phyloP scores from a whole-genome alignment of 2,797 vertebrate species.

The Coranthus polyacanthus region DNA sequence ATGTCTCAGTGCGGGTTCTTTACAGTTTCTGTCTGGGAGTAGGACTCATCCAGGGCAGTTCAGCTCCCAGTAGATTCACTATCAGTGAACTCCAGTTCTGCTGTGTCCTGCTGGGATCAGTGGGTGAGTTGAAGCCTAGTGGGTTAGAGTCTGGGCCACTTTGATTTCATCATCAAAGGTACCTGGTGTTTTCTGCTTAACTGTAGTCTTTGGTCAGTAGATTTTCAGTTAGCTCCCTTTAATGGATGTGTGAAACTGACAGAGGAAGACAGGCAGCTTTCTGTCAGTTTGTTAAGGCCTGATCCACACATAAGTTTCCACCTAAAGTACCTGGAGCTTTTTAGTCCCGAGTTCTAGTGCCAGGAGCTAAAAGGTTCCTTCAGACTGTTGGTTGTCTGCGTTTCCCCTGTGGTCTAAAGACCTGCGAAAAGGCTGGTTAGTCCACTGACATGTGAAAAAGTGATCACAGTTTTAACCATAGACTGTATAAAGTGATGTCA shows the following conservation, averaged over 20 bases:
- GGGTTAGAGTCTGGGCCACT: constrained; percentile 36
- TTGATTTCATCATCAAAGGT: constrained; percentile 68
- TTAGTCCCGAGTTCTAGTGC: too few species aligned
- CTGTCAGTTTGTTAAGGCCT: too few species aligned
- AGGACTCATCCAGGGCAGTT: constrained; percentile 3
- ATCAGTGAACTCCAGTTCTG: constrained; percentile 23
- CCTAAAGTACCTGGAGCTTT: too few species aligned
- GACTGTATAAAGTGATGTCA: too few species aligned
- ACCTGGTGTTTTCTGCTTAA: constrained; percentile 48
- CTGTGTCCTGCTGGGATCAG: constrained; percentile 42
- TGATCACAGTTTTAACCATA: too few species aligned
- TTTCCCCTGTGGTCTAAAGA: too few species aligned
- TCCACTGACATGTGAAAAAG: too few species aligned
- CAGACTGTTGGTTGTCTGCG: too few species aligned
- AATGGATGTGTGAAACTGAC: neutral
- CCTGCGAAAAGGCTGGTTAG: too few species aligned
- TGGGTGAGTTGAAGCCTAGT: constrained; percentile 18
- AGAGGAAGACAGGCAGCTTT: neutral
- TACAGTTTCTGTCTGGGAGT: constrained; percentile 14
- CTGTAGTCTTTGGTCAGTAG: constrained; percentile 31
- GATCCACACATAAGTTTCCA: too few species aligned
- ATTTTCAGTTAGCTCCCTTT: constrained; percentile 27
- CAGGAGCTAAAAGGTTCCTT: too few species aligned
- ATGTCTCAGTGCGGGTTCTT: constrained; percentile 5
- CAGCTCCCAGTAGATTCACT: neutral